A percentile compares a stretch with the other conserved stretches of the same genome.
Conservation (phyloP, 2,797 vertebrate genomes). For the Uromys caudimaculatus region DNA sequence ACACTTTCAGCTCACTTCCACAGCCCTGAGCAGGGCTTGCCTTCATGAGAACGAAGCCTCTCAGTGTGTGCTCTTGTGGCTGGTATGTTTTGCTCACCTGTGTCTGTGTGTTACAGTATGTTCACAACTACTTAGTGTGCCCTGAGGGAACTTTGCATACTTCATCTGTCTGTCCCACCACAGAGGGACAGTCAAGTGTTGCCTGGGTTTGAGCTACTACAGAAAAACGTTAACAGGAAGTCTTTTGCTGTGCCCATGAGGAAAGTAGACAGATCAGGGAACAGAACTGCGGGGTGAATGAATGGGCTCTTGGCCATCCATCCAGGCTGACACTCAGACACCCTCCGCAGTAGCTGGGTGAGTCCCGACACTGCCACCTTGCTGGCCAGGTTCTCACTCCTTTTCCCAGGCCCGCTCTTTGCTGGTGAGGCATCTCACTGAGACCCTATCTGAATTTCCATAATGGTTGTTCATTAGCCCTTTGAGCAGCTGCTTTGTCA, state of each 20-base stretch:
- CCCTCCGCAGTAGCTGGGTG: not conserved
- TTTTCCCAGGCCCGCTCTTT: not conserved
- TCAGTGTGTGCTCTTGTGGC: too few species aligned
- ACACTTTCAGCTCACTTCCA: not conserved
- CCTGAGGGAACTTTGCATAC: not conserved
- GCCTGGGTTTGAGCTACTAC: not conserved
- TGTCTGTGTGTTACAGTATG: not conserved
- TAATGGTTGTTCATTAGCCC: not conserved
- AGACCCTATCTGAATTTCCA: not conserved
- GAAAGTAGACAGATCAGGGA: not conserved
- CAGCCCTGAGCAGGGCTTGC: not conserved
- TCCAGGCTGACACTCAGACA: not conserved
- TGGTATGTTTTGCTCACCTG: not conserved
- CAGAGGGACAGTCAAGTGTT: not conserved
- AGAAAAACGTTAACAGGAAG: not conserved
- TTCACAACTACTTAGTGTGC: not conserved
- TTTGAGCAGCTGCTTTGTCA: conserved; percentile 16
- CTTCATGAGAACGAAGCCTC: not conserved
- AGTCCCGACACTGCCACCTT: accelerated
- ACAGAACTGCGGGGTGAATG: not conserved
- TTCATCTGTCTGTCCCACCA: not conserved
- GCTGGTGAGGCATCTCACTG: not conserved
- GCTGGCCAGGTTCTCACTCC: accelerated
- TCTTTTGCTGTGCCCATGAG: not conserved
- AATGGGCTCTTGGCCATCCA: not conserved